phyloP scores from a whole-genome alignment of 2,797 vertebrate genomes.

The Saxicola maurus region DNA sequence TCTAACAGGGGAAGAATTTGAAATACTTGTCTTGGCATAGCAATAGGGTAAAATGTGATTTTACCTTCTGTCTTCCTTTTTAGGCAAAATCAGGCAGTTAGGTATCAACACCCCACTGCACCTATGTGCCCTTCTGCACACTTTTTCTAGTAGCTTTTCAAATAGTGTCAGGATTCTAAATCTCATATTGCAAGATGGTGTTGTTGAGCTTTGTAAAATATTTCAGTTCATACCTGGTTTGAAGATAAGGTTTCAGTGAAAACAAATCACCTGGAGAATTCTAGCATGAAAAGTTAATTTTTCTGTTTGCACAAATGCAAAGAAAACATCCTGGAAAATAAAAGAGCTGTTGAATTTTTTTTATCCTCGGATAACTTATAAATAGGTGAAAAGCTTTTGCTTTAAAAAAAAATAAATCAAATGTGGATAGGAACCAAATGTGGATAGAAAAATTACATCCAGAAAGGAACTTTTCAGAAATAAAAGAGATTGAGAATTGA shows the following conservation, averaged over 20 bases:
- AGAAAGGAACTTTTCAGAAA: neutral
- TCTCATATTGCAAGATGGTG: neutral
- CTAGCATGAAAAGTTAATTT: neutral
- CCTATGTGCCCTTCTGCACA: rapidly evolving
- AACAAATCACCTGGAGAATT: neutral
- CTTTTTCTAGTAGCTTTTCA: neutral
- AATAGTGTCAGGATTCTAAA: neutral
- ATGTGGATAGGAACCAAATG: neutral
- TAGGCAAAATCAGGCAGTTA: neutral
- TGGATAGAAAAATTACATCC: neutral
- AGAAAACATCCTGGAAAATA: neutral
- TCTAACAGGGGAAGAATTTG: neutral
- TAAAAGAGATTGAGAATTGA: neutral
- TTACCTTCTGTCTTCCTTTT: neutral
- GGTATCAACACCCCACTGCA: neutral
- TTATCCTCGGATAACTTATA: neutral
- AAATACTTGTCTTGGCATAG: neutral
- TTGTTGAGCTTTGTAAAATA: neutral
- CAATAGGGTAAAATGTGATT: neutral
- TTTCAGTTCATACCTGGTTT: neutral
- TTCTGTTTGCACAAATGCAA: neutral
- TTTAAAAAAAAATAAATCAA: neutral
- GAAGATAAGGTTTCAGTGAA: neutral
- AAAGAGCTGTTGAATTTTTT: neutral
- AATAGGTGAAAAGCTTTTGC: neutral